Percentiles rank a stretch among this genome's conserved stretches.
phyloP scores from a whole-genome alignment of 1,140 invertebrate species.

The Sipha flava region DNA sequence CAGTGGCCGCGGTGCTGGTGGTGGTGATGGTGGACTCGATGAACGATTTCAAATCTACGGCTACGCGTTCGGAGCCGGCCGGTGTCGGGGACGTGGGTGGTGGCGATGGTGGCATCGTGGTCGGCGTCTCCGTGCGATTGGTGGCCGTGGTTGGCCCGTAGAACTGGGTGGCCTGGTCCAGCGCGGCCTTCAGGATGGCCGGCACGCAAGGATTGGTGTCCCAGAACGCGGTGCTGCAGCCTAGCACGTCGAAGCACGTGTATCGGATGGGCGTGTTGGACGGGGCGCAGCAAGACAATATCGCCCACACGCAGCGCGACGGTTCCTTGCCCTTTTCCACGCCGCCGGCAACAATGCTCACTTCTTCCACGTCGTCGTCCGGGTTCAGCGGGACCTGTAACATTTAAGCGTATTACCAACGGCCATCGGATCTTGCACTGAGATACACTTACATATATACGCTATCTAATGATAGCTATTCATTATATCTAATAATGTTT shows the following conservation, averaged over 20 bases:
- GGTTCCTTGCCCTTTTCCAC: conserved; percentile 40
- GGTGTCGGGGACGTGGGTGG: background rate
- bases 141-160: conserved; percentile 40
- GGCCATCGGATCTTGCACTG: too few relatives aligned
- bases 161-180: conserved; percentile 45
- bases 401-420: too few relatives aligned
- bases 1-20: background rate
- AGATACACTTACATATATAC: too few relatives aligned
- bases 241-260: conserved; percentile 56
- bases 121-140: background rate
- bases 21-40: background rate
- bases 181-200: conserved; percentile 47
- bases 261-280: conserved; percentile 44
- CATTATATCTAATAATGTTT: too few relatives aligned
- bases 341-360: background rate
- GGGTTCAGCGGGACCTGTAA: background rate
- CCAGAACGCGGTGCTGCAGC: conserved; percentile 56
- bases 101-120: background rate
- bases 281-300: conserved; percentile 55
- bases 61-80: background rate
- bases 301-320: conserved; percentile 54
- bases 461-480: too few relatives aligned
- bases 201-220: conserved; percentile 53
- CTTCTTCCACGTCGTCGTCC: background rate
- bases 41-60: too few relatives aligned